A percentile compares a stretch with the other conserved stretches of the same genome.
Conservation (phyloP, 1,140 invertebrate species). For the Vanessa tameamea region DNA sequence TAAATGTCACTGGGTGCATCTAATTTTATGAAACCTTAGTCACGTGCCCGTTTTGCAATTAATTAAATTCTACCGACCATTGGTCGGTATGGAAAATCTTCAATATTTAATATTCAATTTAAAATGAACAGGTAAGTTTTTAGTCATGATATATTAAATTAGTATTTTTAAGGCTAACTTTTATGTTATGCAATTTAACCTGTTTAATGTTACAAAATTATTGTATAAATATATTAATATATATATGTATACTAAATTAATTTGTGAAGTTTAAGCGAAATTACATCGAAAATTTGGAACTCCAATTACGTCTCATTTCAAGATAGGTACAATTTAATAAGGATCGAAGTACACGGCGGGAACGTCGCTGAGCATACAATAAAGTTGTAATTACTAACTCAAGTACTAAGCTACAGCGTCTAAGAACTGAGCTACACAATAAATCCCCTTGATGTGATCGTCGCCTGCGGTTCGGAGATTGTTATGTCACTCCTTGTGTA, state of each 20-base stretch:
- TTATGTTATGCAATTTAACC: too few species aligned
- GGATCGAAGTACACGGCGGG: constrained; percentile 29
- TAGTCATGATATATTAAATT: too few species aligned
- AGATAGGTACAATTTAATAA: constrained; percentile 34
- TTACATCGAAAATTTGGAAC: constrained; percentile 1
- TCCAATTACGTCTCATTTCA: constrained; percentile 16
- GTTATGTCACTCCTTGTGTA: constrained; percentile 16
- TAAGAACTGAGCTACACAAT: constrained; percentile 25
- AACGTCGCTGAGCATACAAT: constrained; percentile 43
- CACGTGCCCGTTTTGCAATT: too few species aligned
- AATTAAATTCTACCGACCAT: too few species aligned
- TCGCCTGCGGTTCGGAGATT: constrained; percentile 19
- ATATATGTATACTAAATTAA: neutral
- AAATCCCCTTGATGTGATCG: constrained; percentile 24
- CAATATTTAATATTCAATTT: too few species aligned
- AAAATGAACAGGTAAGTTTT: too few species aligned
- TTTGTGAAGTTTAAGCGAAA: neutral
- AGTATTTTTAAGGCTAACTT: too few species aligned
- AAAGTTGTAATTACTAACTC: constrained; percentile 53
- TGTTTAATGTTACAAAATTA: too few species aligned
- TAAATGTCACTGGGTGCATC: too few species aligned
- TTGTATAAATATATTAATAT: too few species aligned
- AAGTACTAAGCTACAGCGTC: constrained; percentile 25
- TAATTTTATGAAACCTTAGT: too few species aligned
- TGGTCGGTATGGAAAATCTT: too few species aligned